Conservation (phyloP, 2,797 vertebrate species). For the Danio albolineatus region DNA sequence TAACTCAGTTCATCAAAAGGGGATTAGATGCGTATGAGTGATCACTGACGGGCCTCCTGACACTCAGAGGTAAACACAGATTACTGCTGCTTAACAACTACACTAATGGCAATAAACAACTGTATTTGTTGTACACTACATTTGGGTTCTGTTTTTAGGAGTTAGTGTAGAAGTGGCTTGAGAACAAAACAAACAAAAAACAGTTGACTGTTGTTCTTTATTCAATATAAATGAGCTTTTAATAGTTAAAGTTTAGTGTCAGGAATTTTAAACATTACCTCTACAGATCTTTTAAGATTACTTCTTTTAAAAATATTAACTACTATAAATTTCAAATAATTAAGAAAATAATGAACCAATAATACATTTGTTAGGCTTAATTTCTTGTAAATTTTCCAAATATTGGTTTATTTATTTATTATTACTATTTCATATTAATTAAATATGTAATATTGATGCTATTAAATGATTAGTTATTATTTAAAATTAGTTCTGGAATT, state of each 20-base stretch:
- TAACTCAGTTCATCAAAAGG: conserved; percentile 82
- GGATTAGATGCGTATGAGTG: conserved; percentile 81
- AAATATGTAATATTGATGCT: too few relatives aligned
- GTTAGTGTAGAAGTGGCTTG: not conserved
- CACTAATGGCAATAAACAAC: conserved; percentile 13
- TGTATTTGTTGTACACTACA: not conserved
- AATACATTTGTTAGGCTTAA: too few relatives aligned
- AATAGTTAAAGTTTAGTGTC: not conserved
- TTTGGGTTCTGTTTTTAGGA: not conserved
- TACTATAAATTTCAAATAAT: too few relatives aligned
- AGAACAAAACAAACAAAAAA: not conserved
- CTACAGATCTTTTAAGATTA: too few relatives aligned
- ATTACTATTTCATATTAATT: too few relatives aligned
- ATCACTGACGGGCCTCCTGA: conserved; percentile 54
- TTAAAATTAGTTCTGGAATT: too few relatives aligned
- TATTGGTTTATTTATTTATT: too few relatives aligned
- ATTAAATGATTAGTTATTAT: too few relatives aligned
- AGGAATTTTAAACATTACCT: too few relatives aligned
- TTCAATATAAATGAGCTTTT: not conserved
- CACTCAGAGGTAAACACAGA: conserved; percentile 32
- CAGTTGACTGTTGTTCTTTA: not conserved
- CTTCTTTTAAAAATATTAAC: too few relatives aligned
- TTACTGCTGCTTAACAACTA: not conserved
- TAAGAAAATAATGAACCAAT: too few relatives aligned
- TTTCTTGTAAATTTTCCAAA: too few relatives aligned